These are phyloP conservation scores for Amphipoea lucens DNA, from an alignment of 2,888 invertebrate species.

Conservation along the genomic window DNA sequence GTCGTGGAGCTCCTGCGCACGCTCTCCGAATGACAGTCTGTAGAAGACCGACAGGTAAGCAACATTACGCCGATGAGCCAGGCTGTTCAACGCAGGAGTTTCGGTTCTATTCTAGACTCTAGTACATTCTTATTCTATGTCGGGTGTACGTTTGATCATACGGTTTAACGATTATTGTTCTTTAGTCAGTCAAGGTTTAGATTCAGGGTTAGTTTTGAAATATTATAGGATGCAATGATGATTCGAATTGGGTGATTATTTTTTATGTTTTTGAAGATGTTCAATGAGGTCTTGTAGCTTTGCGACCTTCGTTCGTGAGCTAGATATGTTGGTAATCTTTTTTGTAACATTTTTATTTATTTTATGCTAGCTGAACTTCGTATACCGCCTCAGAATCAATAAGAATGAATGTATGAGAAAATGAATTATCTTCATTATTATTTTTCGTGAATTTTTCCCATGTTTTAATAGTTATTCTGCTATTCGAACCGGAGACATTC, in stretches of 20 bases:
- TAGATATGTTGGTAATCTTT: neutral
- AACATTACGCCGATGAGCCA: too few relatives aligned
- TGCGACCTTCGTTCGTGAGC: slow-evolving; percentile 7
- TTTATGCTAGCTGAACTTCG: too few relatives aligned
- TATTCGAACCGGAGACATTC: too few relatives aligned
- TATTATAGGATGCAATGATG: slow-evolving; percentile 15
- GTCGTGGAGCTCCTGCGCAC: too few relatives aligned
- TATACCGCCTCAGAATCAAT: too few relatives aligned
- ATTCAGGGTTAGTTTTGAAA: slow-evolving; percentile 62
- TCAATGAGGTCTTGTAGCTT: slow-evolving; percentile 13
- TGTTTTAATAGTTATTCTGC: too few relatives aligned
- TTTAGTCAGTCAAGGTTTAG: slow-evolving; percentile 65
- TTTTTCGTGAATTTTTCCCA: too few relatives aligned
- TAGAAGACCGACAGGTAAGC: too few relatives aligned
- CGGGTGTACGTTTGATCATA: slow-evolving; percentile 56
- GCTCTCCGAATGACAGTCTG: too few relatives aligned
- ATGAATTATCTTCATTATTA: too few relatives aligned
- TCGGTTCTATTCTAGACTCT: neutral
- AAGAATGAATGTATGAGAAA: too few relatives aligned
- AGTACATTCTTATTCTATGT: slow-evolving; percentile 12
- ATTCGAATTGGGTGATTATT: slow-evolving; percentile 36
- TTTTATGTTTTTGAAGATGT: slow-evolving; percentile 38
- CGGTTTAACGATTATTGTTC: slow-evolving; percentile 59
- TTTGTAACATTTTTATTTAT: too few relatives aligned
- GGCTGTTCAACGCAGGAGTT: neutral